Evolutionary conservation across 2,797 vertebrate species (phyloP).

Genomic region (Falco peregrinus): DNA sequence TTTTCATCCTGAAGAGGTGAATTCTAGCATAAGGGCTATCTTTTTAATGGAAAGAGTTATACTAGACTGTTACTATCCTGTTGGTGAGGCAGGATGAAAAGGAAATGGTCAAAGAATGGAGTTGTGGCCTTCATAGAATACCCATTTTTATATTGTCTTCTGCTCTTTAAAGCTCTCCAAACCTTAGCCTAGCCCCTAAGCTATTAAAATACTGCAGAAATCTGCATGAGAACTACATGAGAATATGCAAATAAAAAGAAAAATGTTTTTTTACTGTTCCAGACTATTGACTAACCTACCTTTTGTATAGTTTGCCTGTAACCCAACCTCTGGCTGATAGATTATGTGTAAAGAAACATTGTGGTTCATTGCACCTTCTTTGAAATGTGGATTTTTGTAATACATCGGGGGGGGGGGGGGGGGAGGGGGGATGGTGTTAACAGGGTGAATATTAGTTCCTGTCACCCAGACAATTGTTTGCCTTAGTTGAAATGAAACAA

Average conservation of each 20-base stretch:
- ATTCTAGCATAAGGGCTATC: neutral
- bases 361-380: neutral
- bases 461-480: neutral
- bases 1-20: neutral
- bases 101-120: neutral
- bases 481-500: neutral
- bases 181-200: neutral
- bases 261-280: neutral
- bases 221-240: neutral
- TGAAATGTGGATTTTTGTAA: neutral
- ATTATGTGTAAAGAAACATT: neutral
- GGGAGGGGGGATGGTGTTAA: neutral
- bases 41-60: neutral
- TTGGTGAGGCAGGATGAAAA: neutral
- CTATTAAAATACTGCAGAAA: neutral
- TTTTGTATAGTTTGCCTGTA: neutral
- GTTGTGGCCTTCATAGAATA: neutral
- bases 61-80: neutral
- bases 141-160: neutral
- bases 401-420: too few relatives aligned
- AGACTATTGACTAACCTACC: neutral
- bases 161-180: neutral
- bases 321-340: neutral
- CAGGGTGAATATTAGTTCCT: neutral
- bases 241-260: neutral